Evolutionary conservation across 2,888 invertebrate species (phyloP), one percentile per base, ranked within the genome.

Genomic region (Leistus spinibarbis): DNA sequence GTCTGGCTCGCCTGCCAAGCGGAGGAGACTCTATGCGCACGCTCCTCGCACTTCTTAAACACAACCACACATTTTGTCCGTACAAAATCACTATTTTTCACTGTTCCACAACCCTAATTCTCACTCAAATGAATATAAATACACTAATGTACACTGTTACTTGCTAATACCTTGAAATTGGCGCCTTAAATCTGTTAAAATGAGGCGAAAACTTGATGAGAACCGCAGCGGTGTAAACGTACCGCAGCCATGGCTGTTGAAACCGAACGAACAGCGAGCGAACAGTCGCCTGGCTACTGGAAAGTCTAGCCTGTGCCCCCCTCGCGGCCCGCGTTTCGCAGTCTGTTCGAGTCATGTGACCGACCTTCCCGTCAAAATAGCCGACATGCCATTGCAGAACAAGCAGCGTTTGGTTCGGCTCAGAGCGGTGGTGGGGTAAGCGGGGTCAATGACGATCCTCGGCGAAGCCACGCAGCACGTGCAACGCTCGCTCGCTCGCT

Each of bases 351-450:
- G 89, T 91, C 91, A 91, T 90, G 91, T 91, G 92, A 91, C 90
- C 91, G 92, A 91, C 91, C 91, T 92, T 91, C 91, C 92, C 91
- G 92, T 92, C 92, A 92, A 91, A 92, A 92, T 92, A 92, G 90
- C 90, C 88, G 83, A 80, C 83, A 81, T 80, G 81, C 80, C 79
- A 79, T 75, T 71, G 78, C 69, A 19, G 54, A 66, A 53, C 66
- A 53, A n/a, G 9, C 57, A 20, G 64, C 64, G 27, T 27, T 64
- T 57, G 17, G 17, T 19, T 17, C 67, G 40, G 53, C 53, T 17
- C 24, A 40, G 23, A 24, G 67, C 71, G 76, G 72, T n/a, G 69
- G 54, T 20, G 71, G 63, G 68, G 56, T 17, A 10, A 17, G 68
- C 19, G 69, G 70, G 71, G 65, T 73, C 73, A 73, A 73, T 73